phyloP scores from a whole-genome alignment of 2,888 invertebrate genomes.

The Agrochola litura region DNA sequence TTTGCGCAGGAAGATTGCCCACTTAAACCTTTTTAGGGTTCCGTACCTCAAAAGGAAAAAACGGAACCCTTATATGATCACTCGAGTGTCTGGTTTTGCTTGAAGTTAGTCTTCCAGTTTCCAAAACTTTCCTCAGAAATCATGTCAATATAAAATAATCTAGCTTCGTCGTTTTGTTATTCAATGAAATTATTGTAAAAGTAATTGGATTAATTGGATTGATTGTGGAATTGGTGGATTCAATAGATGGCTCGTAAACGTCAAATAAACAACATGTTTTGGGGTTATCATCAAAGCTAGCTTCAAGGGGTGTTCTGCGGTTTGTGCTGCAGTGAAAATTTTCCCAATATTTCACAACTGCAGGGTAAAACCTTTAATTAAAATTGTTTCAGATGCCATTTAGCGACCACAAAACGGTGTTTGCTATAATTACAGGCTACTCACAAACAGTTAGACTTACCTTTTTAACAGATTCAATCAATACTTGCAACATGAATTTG shows the following conservation, averaged over 20 bases:
- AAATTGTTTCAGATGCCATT: not conserved
- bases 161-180: not conserved
- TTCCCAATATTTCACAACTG: slow-evolving; percentile 7
- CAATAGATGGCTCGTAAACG: slow-evolving; percentile 6
- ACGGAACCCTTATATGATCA: no score
- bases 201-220: no score
- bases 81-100: not conserved
- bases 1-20: not conserved
- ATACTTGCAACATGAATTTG: not conserved
- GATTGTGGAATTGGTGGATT: slow-evolving; percentile 19
- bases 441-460: not conserved
- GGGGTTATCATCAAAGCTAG: slow-evolving; percentile 5
- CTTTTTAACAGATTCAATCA: slow-evolving; percentile 1
- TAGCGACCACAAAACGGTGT: slow-evolving; percentile 2
- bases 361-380: not conserved
- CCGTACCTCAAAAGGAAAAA: no score
- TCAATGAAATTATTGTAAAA: not conserved
- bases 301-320: slow-evolving; percentile 22
- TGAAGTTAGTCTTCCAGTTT: slow-evolving; percentile 1
- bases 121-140: not conserved
- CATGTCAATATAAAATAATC: not conserved
- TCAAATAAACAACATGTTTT: slow-evolving; percentile 21
- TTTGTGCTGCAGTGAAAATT: not conserved
- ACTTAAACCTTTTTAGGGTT: not conserved
- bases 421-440: not conserved